Percentiles rank a stretch among this genome's conserved stretches.
Conservation (phyloP, 2,113 vertebrate species). For the Lontra canadensis region DNA sequence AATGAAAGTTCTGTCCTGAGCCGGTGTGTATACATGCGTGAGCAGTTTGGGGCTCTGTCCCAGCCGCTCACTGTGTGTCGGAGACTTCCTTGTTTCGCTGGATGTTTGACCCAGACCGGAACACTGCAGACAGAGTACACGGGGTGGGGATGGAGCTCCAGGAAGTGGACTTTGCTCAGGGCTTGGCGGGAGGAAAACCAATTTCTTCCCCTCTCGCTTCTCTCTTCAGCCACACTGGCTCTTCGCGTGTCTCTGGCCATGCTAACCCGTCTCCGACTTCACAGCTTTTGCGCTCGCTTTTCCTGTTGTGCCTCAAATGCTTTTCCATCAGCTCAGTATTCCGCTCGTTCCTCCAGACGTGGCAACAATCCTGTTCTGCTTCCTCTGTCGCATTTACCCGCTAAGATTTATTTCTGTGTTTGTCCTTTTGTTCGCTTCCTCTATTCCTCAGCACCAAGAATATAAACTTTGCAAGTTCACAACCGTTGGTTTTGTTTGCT, state of each 20-base stretch:
- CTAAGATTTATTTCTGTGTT: not conserved
- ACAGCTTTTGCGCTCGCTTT: not conserved
- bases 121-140: fast-evolving
- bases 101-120: not conserved
- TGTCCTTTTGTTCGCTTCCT: not conserved
- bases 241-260: too few relatives aligned
- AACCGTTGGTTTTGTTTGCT: not conserved
- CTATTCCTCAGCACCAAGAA: not conserved
- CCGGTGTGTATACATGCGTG: not conserved
- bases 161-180: not conserved
- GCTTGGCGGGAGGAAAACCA: not conserved
- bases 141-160: not conserved
- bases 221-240: not conserved
- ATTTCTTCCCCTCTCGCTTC: not conserved
- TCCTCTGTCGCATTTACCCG: not conserved
- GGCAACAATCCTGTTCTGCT: not conserved
- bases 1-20: not conserved
- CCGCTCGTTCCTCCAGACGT: not conserved
- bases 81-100: not conserved
- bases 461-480: not conserved
- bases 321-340: too few relatives aligned
- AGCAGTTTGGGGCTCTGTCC: not conserved
- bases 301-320: not conserved
- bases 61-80: not conserved
- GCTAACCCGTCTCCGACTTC: not conserved